phyloP scores from a whole-genome alignment of 2,113 vertebrate species.

The Coptodon bakossiorum region DNA sequence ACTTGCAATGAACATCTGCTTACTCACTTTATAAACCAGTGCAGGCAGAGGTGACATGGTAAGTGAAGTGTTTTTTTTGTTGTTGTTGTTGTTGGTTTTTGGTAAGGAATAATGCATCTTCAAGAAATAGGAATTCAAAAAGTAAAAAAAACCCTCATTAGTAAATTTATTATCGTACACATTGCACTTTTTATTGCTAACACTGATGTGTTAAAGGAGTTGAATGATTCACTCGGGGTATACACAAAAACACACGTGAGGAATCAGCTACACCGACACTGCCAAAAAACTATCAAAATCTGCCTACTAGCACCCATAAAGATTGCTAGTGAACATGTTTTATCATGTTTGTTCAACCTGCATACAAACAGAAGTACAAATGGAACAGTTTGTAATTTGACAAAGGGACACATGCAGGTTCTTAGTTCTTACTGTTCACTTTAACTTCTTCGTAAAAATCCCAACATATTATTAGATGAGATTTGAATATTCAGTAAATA shows the following conservation, averaged over 20 bases:
- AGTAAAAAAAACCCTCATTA: rapidly evolving
- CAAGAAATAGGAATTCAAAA: not conserved
- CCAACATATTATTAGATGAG: not conserved
- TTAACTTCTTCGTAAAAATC: not conserved
- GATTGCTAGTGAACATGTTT: not conserved
- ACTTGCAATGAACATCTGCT: not conserved
- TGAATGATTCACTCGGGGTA: not conserved
- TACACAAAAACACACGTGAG: not conserved
- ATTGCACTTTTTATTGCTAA: not conserved
- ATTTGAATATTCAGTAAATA: not conserved
- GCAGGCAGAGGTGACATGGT: not conserved
- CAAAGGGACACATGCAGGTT: not conserved
- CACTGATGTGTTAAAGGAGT: not conserved
- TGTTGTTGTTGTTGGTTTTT: no score
- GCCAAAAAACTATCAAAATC: not conserved
- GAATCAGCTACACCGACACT: not conserved
- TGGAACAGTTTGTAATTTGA: not conserved
- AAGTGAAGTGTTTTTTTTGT: not conserved
- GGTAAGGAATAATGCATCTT: not conserved
- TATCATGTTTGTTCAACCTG: not conserved
- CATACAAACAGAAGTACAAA: not conserved
- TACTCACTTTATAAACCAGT: not conserved
- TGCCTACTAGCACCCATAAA: not conserved
- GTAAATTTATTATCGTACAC: not conserved
- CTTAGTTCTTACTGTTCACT: not conserved